Percentiles rank a stretch among this genome's conserved stretches.
These are phyloP conservation scores for Stylophora pistillata DNA, from an alignment of 64 coral and sea anemone genomes.

Conservation along the genomic window DNA sequence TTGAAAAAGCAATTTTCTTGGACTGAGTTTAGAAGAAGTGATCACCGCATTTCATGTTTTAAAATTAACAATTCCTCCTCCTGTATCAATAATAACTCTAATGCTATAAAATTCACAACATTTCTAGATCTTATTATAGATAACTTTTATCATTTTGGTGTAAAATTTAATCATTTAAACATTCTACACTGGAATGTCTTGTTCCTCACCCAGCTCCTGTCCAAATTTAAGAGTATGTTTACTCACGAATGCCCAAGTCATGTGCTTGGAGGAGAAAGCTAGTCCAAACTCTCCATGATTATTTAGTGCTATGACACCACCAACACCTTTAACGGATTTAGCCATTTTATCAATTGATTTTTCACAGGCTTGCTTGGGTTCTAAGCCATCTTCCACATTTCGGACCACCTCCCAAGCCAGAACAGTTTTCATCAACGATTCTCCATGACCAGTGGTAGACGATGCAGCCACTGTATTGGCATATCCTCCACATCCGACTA, in stretches of 20 bases:
- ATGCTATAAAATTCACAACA: too few species aligned
- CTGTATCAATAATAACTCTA: too few species aligned
- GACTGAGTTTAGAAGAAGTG: too few species aligned
- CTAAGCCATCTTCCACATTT: slow-evolving; percentile 68
- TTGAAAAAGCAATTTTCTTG: too few species aligned
- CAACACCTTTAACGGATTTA: slow-evolving; percentile 56
- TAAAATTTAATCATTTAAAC: too few species aligned
- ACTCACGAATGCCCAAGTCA: slow-evolving; percentile 84
- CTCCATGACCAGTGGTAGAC: slow-evolving; percentile 42
- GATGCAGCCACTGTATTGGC: slow-evolving; percentile 11
- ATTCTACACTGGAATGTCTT: slow-evolving; percentile 1
- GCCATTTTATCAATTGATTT: slow-evolving; percentile 75
- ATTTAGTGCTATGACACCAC: slow-evolving; percentile 84
- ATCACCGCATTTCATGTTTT: too few species aligned
- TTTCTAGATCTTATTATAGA: too few species aligned
- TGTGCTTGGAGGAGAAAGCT: slow-evolving; percentile 65
- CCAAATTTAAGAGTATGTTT: slow-evolving; percentile 64
- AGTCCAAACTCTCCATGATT: slow-evolving; percentile 71
- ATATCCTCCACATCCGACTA: slow-evolving; percentile 48
- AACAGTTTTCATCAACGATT: slow-evolving; percentile 84
- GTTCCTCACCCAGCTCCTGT: slow-evolving; percentile 39
- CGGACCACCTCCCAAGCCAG: slow-evolving; percentile 79
- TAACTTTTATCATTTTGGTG: too few species aligned
- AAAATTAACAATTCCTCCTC: too few species aligned
- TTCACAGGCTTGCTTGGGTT: slow-evolving; percentile 48